Conservation (phyloP, 2,113 vertebrate genomes). For the human (Homo sapiens) region DNA sequence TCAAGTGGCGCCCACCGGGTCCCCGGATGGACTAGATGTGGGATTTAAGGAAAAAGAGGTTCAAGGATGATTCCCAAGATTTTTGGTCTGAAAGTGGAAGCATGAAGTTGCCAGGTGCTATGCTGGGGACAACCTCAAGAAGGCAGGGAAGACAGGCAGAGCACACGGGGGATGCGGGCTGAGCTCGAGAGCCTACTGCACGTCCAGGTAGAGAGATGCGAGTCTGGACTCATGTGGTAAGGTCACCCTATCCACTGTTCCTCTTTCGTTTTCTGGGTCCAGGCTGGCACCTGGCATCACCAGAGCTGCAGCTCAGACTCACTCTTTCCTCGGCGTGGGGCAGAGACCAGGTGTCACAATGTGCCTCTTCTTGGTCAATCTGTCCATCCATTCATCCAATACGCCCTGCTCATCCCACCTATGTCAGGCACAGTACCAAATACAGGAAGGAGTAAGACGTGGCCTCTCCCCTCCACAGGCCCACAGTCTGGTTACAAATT, state of each 20-base stretch:
- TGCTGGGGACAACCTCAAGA: background rate
- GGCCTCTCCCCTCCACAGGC: background rate
- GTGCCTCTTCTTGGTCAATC: background rate
- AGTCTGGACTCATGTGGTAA: background rate
- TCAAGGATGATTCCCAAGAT: background rate
- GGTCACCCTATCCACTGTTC: no score
- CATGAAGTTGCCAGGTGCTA: background rate
- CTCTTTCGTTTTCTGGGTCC: background rate
- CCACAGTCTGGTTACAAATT: background rate
- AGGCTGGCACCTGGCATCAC: background rate
- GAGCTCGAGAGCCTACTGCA: background rate
- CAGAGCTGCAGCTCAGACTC: background rate
- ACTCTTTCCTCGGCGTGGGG: background rate
- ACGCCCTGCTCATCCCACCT: background rate
- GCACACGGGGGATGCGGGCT: no score
- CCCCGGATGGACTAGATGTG: background rate
- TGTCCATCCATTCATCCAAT: background rate
- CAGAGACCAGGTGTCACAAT: background rate
- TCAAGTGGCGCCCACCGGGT: background rate
- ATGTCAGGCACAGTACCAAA: background rate
- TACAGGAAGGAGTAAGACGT: background rate
- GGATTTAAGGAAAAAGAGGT: background rate
- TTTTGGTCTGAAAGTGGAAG: background rate
- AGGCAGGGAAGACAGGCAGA: background rate
- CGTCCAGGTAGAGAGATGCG: rapidly evolving